These are phyloP conservation scores for Pangasius sanitwongsei DNA, from an alignment of 2,797 vertebrate genomes.

Conservation along the genomic window DNA sequence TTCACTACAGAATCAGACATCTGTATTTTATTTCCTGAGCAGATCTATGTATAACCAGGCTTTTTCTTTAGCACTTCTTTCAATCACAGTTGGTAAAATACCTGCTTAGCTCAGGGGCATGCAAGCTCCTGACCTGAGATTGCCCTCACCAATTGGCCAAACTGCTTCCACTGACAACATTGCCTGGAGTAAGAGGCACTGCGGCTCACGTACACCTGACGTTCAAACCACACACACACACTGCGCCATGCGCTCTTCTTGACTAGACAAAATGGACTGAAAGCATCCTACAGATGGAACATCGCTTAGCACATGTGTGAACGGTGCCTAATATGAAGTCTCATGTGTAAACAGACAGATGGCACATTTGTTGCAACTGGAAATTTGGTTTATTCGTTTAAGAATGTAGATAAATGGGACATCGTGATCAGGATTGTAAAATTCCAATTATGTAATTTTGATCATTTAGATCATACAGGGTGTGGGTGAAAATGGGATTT, in stretches of 20 bases:
- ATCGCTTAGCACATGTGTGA: not conserved
- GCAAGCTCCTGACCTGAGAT: conserved; percentile 70
- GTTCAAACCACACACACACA: conserved; percentile 16
- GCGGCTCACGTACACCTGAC: conserved; percentile 51
- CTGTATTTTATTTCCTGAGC: not conserved
- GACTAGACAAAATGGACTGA: not conserved
- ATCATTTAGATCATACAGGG: not conserved
- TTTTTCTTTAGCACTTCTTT: conserved; percentile 1
- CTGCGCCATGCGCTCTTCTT: not conserved
- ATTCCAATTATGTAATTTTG: not conserved
- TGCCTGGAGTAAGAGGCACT: conserved; percentile 57
- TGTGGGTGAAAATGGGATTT: not conserved
- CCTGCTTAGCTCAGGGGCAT: conserved; percentile 72
- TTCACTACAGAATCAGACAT: not conserved
- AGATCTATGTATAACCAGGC: not conserved
- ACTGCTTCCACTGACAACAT: conserved; percentile 60
- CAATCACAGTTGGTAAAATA: conserved; percentile 63
- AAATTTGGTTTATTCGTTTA: not conserved
- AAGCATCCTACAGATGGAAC: conserved; percentile 22
- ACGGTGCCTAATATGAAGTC: not conserved
- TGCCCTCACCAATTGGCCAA: conserved; percentile 62
- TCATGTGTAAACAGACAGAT: conserved; percentile 8
- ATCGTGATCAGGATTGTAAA: not conserved
- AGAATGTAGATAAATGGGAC: not conserved
- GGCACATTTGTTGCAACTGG: conserved; percentile 9